Base-by-base conservation (phyloP, 1,140 invertebrate genomes). In the Eriosoma lanigerum region DNA sequence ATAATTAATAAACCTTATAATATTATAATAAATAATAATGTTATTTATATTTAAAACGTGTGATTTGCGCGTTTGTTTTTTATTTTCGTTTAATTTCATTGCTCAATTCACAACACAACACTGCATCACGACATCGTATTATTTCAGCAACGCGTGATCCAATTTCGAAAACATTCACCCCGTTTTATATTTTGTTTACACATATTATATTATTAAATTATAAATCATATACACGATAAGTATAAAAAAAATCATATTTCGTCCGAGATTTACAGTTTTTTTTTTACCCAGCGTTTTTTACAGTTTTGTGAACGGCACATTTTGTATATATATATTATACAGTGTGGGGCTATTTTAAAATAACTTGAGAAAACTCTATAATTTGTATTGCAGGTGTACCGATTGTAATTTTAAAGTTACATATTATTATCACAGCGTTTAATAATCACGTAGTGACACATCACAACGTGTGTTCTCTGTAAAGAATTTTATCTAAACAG, bases 141-240 rank as follows among this genome's bases (percentile, higher is more conserved):
- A 62, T n/a, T 62, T 29, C 32, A 15, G 32, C 17, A 5, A 19
- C 60, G 60, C n/a, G 38, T 46, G 64, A 68, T 68, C 64, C 44
- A 68, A 68, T 68, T 68, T 68, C 64, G 46, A 68, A 68, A 68
- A 32, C 15, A 26, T n/a, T 68, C 8, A 38, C 8, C 32, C 3
- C 8, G 8, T 38, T 4, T 4, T 4, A 38, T 38, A 38, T 38
- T 38, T 38, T 8, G 8, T 68, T 10, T 24, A 24, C 21, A 68
- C 38, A 3, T 15, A 6, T 21, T 3, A 48, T 68, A 6, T 68
- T 58, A 58, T 12, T 58, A n/a, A n/a, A 13, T 58, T 24, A 58
- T 58, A n/a, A n/a, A n/a, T n/a, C n/a, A n/a, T n/a, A n/a, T n/a
- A n/a, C n/a, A n/a, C n/a, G n/a, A n/a, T n/a, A n/a, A n/a, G n/a